Percentiles rank a stretch among this genome's conserved stretches.
These are phyloP conservation scores for Thereva nobilitata DNA, from an alignment of 2,888 invertebrate species.

Conservation along the genomic window DNA sequence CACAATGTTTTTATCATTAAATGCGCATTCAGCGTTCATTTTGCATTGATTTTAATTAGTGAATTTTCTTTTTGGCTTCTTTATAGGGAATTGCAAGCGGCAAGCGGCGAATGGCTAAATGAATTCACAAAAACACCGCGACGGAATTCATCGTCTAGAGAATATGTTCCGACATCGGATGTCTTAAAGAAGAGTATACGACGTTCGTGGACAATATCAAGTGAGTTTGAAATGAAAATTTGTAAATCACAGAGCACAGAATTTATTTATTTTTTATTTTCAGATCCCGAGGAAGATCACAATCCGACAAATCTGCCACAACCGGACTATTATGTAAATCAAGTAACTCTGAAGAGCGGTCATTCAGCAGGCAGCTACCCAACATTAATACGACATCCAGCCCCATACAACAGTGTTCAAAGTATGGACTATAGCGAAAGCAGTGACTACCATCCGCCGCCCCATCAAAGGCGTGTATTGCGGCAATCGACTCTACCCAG, in stretches of 20 bases:
- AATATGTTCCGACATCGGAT: slow-evolving; percentile 64
- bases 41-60: too few relatives aligned
- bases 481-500: slow-evolving; percentile 58
- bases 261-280: slow-evolving; percentile 4
- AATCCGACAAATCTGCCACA: slow-evolving; percentile 28
- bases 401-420: slow-evolving; percentile 47
- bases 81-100: slow-evolving; percentile 70
- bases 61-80: slow-evolving; percentile 41
- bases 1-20: too few relatives aligned
- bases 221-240: slow-evolving; percentile 56
- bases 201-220: slow-evolving; percentile 74
- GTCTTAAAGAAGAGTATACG: slow-evolving; percentile 69
- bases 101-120: slow-evolving; percentile 72
- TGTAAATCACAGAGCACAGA: background rate
- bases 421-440: slow-evolving; percentile 46
- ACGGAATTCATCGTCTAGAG: slow-evolving; percentile 56
- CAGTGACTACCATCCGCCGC: slow-evolving; percentile 50
- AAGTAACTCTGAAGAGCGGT: slow-evolving; percentile 65
- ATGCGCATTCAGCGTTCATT: too few relatives aligned
- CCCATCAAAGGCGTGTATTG: slow-evolving; percentile 50
- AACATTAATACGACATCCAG: slow-evolving; percentile 48
- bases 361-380: slow-evolving; percentile 56
- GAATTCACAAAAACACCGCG: slow-evolving; percentile 63
- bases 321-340: slow-evolving; percentile 58
- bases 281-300: slow-evolving; percentile 55